phyloP scores from a whole-genome alignment of 2,888 invertebrate genomes.

The Biston stratarius region DNA sequence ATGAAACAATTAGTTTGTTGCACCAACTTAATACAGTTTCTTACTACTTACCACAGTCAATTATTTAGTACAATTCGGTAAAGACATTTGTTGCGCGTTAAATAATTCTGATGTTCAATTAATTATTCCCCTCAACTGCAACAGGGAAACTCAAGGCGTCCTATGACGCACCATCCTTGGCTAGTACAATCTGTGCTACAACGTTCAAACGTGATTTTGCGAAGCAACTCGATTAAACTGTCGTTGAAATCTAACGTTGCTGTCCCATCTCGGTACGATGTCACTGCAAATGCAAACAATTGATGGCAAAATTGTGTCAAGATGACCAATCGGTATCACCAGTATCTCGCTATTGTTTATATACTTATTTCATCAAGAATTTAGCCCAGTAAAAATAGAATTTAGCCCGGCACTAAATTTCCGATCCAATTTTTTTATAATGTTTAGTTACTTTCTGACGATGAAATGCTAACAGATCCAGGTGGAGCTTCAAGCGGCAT shows the following conservation, averaged over 20 bases:
- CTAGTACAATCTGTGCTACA: constrained; percentile 31
- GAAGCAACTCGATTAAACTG: constrained; percentile 54
- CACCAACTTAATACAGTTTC: no score
- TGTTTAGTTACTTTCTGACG: no score
- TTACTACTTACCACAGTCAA: no score
- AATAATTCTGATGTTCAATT: not conserved
- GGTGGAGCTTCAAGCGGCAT: no score
- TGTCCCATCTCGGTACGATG: constrained; percentile 45
- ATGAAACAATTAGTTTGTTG: no score
- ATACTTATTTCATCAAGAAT: not conserved
- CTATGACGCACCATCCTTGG: constrained; percentile 48
- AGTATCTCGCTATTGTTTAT: not conserved
- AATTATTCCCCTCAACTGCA: constrained; percentile 7
- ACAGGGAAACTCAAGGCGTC: constrained; percentile 41
- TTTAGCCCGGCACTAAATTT: no score
- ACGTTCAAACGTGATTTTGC: constrained; percentile 53
- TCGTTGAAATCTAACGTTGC: constrained; percentile 50
- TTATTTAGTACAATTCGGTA: not conserved
- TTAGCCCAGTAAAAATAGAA: no score
- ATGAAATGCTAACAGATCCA: no score
- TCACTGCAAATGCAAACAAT: constrained; percentile 58
- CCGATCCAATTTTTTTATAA: no score
- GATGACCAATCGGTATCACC: constrained; percentile 35
- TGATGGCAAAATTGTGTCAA: constrained; percentile 44
- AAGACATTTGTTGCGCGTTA: not conserved